Conservation (phyloP, 2,888 invertebrate genomes). For the Syritta pipiens region DNA sequence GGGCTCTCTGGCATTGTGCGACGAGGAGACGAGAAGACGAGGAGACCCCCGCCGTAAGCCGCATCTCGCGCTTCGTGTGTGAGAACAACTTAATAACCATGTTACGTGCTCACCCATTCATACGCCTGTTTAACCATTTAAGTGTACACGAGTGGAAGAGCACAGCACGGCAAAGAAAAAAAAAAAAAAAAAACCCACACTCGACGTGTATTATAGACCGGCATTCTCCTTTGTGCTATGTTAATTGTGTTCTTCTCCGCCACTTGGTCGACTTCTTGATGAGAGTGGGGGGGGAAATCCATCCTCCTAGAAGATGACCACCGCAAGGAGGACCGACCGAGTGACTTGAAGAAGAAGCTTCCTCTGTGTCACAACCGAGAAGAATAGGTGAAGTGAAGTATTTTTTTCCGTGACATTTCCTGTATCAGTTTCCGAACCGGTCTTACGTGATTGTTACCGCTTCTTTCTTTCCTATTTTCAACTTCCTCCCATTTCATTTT, state of each 20-base stretch:
- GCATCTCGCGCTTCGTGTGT: slow-evolving; percentile 32
- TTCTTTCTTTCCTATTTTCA: slow-evolving; percentile 12
- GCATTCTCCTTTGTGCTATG: slow-evolving; percentile 49
- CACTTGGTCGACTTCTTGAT: background rate
- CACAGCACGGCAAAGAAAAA: background rate
- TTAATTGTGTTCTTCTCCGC: slow-evolving; percentile 30
- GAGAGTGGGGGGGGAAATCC: slow-evolving; percentile 12
- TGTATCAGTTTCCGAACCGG: slow-evolving; percentile 64
- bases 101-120: slow-evolving; percentile 65
- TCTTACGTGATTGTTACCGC: slow-evolving; percentile 54
- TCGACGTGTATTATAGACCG: slow-evolving; percentile 21
- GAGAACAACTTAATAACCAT: slow-evolving; percentile 66
- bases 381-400: background rate
- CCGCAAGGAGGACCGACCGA: slow-evolving; percentile 33
- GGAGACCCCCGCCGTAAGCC: background rate
- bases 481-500: slow-evolving; percentile 27
- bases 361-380: slow-evolving; percentile 21
- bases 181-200: slow-evolving; percentile 19
- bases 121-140: slow-evolving; percentile 63
- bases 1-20: slow-evolving; percentile 18
- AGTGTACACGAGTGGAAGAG: slow-evolving; percentile 38
- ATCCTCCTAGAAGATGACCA: slow-evolving; percentile 27
- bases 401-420: slow-evolving; percentile 45
- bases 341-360: slow-evolving; percentile 39
- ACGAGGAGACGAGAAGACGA: background rate